These are phyloP conservation scores for Sycophila texana DNA, from an alignment of 2,888 invertebrate species.

Conservation along the genomic window DNA sequence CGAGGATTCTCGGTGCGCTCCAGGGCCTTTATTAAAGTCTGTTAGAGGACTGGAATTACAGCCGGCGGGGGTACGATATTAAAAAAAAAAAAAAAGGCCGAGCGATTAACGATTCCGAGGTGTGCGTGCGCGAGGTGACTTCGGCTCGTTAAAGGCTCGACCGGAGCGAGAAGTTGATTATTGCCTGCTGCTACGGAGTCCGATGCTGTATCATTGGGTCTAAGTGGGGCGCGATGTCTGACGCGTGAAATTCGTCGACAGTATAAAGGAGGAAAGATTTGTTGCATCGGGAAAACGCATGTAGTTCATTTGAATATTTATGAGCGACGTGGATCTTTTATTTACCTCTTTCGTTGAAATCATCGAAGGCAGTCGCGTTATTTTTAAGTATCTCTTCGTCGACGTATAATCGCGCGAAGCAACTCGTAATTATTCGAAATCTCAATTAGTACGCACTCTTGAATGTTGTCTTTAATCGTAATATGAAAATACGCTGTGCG, in stretches of 20 bases:
- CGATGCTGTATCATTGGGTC: neutral
- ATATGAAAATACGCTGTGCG: too few species aligned
- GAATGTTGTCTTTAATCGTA: too few species aligned
- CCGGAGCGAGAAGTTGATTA: constrained; percentile 15
- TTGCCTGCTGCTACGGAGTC: neutral
- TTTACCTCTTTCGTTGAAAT: too few species aligned
- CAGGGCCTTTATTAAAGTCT: constrained; percentile 45
- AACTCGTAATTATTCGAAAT: too few species aligned
- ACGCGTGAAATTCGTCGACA: neutral
- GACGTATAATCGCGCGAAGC: too few species aligned
- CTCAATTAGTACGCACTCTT: too few species aligned
- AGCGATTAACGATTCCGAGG: constrained; percentile 3
- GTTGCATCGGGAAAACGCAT: neutral
- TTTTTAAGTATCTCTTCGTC: too few species aligned
- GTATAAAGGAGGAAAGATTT: constrained; percentile 2
- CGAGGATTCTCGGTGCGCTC: constrained; percentile 29
- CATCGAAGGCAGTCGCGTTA: too few species aligned
- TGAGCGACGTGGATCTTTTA: neutral
- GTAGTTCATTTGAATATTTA: neutral
- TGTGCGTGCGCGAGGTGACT: neutral
- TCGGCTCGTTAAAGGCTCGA: constrained; percentile 11
- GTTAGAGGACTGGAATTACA: constrained; percentile 48
- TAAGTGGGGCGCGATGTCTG: neutral
- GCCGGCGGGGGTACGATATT: constrained; percentile 22
- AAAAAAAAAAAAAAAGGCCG: constrained; percentile 24